A percentile compares a stretch with the other conserved stretches of the same genome.
phyloP scores from a whole-genome alignment of 1,140 invertebrate species.

The Holcopasites calliopsidis region DNA sequence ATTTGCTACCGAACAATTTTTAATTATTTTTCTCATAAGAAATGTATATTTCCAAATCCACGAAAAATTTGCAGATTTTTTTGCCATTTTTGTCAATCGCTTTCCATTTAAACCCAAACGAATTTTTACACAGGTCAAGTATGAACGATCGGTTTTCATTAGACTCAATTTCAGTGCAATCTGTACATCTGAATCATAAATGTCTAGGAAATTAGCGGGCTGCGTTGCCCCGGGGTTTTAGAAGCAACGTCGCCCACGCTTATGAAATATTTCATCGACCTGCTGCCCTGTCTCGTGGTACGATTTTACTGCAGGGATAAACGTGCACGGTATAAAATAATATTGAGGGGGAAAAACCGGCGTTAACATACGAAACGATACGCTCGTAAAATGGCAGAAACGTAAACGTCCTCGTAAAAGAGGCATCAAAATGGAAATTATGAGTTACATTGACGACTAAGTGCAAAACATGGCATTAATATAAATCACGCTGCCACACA shows the following conservation, averaged over 20 bases:
- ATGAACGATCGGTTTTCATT: neutral
- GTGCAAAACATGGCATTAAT: neutral
- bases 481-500: neutral
- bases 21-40: too few species aligned
- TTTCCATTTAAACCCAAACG: neutral
- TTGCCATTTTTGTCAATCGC: neutral
- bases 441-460: neutral
- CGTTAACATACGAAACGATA: too few species aligned
- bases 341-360: neutral
- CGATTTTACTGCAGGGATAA: neutral
- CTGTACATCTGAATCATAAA: neutral
- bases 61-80: neutral
- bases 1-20: too few species aligned
- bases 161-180: neutral
- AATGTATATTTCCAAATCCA: too few species aligned
- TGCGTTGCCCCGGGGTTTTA: neutral
- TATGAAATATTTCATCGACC: neutral
- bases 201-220: neutral
- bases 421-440: neutral
- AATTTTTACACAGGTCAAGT: neutral
- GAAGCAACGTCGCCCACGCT: neutral
- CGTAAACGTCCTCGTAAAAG: neutral
- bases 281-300: neutral
- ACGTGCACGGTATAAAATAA: neutral
- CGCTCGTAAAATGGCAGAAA: too few species aligned